Conservation (phyloP, 2,888 invertebrate genomes). For the Pheosia tremula region DNA sequence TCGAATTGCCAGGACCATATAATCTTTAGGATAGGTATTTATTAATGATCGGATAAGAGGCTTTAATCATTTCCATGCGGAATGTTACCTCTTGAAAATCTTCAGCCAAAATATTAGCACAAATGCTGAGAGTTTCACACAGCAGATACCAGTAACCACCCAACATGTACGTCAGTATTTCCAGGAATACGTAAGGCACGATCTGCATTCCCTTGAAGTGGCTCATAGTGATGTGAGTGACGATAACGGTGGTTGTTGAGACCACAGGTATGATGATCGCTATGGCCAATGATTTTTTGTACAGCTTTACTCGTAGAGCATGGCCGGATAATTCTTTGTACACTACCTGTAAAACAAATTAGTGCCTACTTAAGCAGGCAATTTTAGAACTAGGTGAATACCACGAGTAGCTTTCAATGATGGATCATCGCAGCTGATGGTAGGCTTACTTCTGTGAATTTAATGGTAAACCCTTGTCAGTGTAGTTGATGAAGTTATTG, state of each 20-base stretch:
- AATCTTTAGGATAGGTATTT: no score
- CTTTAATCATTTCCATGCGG: no score
- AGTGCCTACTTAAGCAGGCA: neutral
- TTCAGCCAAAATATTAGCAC: slow-evolving; percentile 87
- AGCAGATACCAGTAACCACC: slow-evolving; percentile 90
- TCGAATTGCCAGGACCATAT: no score
- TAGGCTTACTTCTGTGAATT: no score
- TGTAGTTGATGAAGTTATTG: no score
- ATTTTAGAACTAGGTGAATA: no score
- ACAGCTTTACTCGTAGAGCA: slow-evolving; percentile 82
- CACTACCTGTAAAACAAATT: slow-evolving; percentile 66
- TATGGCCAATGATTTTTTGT: slow-evolving; percentile 84
- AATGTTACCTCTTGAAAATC: slow-evolving; percentile 86
- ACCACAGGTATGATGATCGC: slow-evolving; percentile 85
- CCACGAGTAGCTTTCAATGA: no score
- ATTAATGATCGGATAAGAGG: no score
- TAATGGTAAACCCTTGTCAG: no score
- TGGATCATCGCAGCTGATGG: no score
- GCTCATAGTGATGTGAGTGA: slow-evolving; percentile 89
- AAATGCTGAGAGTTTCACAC: slow-evolving; percentile 86
- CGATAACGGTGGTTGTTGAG: slow-evolving; percentile 86
- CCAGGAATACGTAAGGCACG: slow-evolving; percentile 88
- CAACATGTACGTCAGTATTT: slow-evolving; percentile 87
- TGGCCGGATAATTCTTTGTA: slow-evolving; percentile 86
- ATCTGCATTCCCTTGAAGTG: slow-evolving; percentile 87